Percentiles rank a stretch among this genome's conserved stretches.
phyloP scores from a whole-genome alignment of 2,113 vertebrate genomes.

The Sander vitreus region DNA sequence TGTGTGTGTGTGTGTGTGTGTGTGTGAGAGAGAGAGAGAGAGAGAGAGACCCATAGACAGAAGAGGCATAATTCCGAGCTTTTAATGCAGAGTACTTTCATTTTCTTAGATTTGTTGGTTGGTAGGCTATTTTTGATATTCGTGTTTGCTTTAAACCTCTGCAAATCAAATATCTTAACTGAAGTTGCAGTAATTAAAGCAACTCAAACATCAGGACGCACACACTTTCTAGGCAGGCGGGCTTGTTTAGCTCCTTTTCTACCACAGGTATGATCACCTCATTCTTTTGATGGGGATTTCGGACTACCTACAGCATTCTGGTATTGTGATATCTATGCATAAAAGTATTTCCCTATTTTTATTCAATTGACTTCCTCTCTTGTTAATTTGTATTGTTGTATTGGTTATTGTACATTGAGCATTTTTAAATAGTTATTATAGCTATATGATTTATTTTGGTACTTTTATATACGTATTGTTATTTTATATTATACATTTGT shows the following conservation, averaged over 20 bases:
- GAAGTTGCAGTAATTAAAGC: too few species aligned
- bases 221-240: neutral
- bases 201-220: rapidly evolving
- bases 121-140: neutral
- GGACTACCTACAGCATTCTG: neutral
- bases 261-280: neutral
- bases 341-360: neutral
- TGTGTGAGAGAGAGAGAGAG: neutral
- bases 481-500: neutral
- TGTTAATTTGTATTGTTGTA: neutral
- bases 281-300: neutral
- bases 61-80: neutral
- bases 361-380: neutral
- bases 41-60: neutral
- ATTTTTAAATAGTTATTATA: too few species aligned
- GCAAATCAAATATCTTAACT: neutral
- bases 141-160: neutral
- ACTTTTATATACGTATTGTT: neutral
- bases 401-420: neutral
- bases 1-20: too few species aligned
- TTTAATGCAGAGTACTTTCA: neutral
- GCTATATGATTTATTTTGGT: too few species aligned
- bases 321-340: too few species aligned
- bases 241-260: neutral
- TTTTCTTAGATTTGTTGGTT: neutral